phyloP scores from a whole-genome alignment of 2,797 vertebrate species.

The Siniperca obscura region DNA sequence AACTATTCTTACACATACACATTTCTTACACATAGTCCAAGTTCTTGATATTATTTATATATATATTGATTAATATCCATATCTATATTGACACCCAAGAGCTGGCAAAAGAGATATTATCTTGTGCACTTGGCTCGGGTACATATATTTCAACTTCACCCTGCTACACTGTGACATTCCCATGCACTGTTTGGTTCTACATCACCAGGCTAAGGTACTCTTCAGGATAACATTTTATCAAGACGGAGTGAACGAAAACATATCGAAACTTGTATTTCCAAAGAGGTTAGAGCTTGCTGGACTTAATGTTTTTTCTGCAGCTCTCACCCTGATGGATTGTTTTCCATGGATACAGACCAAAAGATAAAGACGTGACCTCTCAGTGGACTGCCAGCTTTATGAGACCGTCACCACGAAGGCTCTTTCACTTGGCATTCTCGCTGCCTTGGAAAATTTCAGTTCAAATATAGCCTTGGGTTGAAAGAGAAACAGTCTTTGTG shows the following conservation, averaged over 20 bases:
- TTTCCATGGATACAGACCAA: constrained; percentile 82
- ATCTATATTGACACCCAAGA: constrained; percentile 25
- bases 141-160: constrained; percentile 9
- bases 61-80: too few relatives aligned
- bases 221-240: constrained; percentile 54
- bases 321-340: constrained; percentile 70
- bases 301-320: constrained; percentile 66
- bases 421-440: constrained; percentile 53
- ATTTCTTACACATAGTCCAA: not conserved
- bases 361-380: constrained; percentile 79
- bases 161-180: constrained; percentile 9
- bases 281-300: constrained; percentile 38
- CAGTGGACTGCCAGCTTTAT: constrained; percentile 44
- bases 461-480: constrained; percentile 43
- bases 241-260: constrained; percentile 52
- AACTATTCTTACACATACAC: constrained; percentile 18
- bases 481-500: constrained; percentile 29
- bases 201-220: constrained; percentile 25
- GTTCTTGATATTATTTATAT: constrained; percentile 35
- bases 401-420: constrained; percentile 54
- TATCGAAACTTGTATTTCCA: constrained; percentile 37
- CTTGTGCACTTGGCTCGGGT: constrained; percentile 11
- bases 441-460: constrained; percentile 53
- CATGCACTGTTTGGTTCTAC: constrained; percentile 31
- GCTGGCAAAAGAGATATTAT: constrained; percentile 41